phyloP scores from a whole-genome alignment of 2,888 invertebrate genomes.

The Pollenia griseotomentosa region DNA sequence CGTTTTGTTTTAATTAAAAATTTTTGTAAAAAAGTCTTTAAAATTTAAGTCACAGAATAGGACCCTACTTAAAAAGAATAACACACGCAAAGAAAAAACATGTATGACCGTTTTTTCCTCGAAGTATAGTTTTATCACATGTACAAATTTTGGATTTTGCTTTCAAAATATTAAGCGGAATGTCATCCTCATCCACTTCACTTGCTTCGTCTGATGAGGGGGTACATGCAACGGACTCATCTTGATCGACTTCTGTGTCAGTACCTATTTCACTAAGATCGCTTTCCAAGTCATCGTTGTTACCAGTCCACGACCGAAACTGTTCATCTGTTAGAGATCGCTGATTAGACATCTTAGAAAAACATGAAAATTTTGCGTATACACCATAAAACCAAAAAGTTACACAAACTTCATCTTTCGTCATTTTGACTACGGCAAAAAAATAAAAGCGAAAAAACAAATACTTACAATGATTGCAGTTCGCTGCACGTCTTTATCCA shows the following conservation, averaged over 20 bases:
- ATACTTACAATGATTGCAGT: conserved; percentile 12
- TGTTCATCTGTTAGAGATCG: conserved; percentile 32
- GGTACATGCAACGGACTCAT: conserved; percentile 23
- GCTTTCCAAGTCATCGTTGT: conserved; percentile 33
- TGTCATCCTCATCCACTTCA: too few relatives aligned
- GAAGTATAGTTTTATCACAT: too few relatives aligned
- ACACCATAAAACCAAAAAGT: conserved; percentile 18
- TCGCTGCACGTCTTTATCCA: neutral
- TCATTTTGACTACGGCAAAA: conserved; percentile 46
- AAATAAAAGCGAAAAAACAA: too few relatives aligned
- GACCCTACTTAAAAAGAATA: too few relatives aligned
- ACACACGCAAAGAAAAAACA: too few relatives aligned
- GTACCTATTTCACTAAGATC: conserved; percentile 40
- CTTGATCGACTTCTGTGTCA: conserved; percentile 43
- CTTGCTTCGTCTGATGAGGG: conserved; percentile 5
- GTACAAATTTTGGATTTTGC: too few relatives aligned
- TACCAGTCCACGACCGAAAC: conserved; percentile 22
- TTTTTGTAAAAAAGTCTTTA: too few relatives aligned
- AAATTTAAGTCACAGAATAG: too few relatives aligned
- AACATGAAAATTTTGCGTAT: conserved; percentile 2
- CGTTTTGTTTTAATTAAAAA: too few relatives aligned
- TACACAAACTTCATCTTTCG: conserved; percentile 37
- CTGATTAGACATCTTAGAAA: conserved; percentile 34
- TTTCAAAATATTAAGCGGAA: too few relatives aligned
- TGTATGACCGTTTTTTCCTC: too few relatives aligned